These are phyloP conservation scores for Meliscaeva auricollis DNA, from an alignment of 2,888 invertebrate species.

Conservation along the genomic window DNA sequence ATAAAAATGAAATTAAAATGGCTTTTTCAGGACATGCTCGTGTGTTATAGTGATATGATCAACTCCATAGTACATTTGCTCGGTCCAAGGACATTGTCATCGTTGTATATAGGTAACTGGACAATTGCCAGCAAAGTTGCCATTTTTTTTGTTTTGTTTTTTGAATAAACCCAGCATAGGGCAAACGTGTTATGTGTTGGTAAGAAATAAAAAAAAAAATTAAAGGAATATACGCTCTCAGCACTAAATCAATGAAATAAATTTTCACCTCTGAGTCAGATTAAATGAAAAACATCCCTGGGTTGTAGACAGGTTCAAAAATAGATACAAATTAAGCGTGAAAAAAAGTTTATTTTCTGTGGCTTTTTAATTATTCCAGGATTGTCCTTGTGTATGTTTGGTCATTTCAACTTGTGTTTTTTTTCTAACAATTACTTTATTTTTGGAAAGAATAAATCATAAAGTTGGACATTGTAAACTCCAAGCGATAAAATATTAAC, in stretches of 20 bases:
- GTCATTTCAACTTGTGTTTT: no score
- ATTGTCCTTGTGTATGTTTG: no score
- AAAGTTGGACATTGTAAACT: no score
- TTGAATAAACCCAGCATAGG: neutral
- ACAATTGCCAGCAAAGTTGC: constrained; percentile 16
- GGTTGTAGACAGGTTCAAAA: no score
- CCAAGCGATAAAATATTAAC: no score
- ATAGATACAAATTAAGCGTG: no score
- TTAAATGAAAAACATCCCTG: neutral
- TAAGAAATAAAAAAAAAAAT: neutral
- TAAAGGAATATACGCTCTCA: constrained; percentile 11
- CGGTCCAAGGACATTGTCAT: constrained; percentile 13
- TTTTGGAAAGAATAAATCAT: no score
- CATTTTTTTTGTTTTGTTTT: no score
- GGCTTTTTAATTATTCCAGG: no score
- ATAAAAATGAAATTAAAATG: constrained; percentile 22
- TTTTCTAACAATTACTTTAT: no score
- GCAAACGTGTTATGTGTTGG: neutral
- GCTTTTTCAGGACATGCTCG: constrained; percentile 7
- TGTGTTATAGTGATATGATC: constrained; percentile 28
- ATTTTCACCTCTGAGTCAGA: constrained; percentile 5
- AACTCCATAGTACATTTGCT: constrained; percentile 15
- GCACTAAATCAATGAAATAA: constrained; percentile 3
- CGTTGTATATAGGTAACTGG: neutral
- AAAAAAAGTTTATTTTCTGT: no score